Percentiles rank a stretch among this genome's conserved stretches.
Evolutionary conservation across 2,797 vertebrate genomes (phyloP).

Genomic region (Choloepus didactylus): DNA sequence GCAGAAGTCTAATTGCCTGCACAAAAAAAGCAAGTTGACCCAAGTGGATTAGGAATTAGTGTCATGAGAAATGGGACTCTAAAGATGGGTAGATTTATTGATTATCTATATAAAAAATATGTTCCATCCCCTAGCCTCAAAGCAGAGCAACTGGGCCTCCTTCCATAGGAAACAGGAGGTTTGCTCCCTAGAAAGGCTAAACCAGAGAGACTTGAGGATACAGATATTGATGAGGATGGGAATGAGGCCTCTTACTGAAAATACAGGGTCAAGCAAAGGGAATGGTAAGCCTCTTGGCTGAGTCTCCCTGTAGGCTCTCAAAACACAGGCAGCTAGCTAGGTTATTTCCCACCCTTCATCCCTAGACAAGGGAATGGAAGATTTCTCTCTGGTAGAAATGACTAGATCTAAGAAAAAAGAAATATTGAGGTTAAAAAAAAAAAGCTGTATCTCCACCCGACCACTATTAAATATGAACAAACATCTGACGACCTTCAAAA

Average conservation of each 20-base stretch:
- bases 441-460: not conserved
- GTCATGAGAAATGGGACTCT: not conserved
- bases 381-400: constrained; percentile 4
- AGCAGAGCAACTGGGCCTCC: not conserved
- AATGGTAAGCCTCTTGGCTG: not conserved
- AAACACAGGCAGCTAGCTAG: not conserved
- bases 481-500: not conserved
- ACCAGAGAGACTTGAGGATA: not conserved
- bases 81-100: not conserved
- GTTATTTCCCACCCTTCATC: not conserved
- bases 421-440: not conserved
- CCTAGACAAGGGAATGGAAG: not conserved
- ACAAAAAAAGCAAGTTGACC: not conserved
- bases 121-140: not conserved
- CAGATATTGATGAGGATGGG: not conserved
- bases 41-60: not conserved
- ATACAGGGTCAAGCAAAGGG: not conserved
- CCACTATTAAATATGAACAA: constrained; percentile 26
- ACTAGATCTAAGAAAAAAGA: constrained; percentile 19
- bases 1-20: not conserved
- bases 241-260: not conserved
- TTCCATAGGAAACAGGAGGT: not conserved
- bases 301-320: not conserved
- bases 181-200: not conserved
- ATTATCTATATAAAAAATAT: not conserved